Base-by-base conservation (phyloP, 2,113 vertebrate genomes). In the Malurus elegans region DNA sequence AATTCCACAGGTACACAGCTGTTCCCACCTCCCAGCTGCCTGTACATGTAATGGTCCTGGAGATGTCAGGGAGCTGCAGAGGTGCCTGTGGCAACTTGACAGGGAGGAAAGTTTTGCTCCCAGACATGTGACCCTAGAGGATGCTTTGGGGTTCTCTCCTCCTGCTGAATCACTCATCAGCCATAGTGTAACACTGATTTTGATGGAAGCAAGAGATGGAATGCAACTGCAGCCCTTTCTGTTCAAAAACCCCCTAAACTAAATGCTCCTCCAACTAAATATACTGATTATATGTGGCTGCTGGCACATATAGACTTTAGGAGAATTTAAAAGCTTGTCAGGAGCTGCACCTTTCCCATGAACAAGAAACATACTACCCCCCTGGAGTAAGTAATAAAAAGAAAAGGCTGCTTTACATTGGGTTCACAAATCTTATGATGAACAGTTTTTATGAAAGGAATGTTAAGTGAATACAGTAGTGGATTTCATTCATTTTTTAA, bases 101-200 rank as follows among this genome's bases (percentile, higher is more conserved):
- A n/a, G 45, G 25, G 19, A 84, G 44, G 10, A 85, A 75, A 67
- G 48, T 64, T 4, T 1, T 74, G 10, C 24, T 90, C 51, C 50
- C 47, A 56, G 26, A 21, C 0, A 0, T 24, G 57, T 24, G n/a
- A 28, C 56, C 8, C 36, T 17, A 34, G 26, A 51, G 54, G 36
- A 75, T 86, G 45, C 23, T 38, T 42, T n/a, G 50, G 23, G 6
- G 11, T 28, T 80, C 29, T 9, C 11, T 69, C 26, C 45, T 85
- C 34, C 57, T 53, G 18, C 38, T 73, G 51, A 91, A 57, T 70
- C 2, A 40, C 50, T 82, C 13, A 50, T 44, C 31, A 45, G 24
- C 48, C 44, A 15, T 0, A 36, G 36, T 1, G 0, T 65, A 31
- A 72, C 48, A 58, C 23, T 60, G 57, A 61, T 90, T 90, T 90